These are phyloP conservation scores for Notoglanidium macrostoma DNA, from an alignment of 2,797 vertebrate species.

Conservation along the genomic window DNA sequence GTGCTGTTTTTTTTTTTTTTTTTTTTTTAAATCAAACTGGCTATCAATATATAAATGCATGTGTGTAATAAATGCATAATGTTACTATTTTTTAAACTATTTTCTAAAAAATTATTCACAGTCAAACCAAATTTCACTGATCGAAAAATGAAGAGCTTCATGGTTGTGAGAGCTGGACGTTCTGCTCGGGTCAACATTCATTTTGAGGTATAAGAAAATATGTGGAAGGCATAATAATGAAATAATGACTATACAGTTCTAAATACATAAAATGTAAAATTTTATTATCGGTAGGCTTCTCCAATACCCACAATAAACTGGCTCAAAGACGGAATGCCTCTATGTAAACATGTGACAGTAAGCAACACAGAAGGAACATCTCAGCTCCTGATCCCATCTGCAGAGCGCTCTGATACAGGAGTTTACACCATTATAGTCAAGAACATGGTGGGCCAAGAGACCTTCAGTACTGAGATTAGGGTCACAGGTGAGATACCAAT, in stretches of 20 bases:
- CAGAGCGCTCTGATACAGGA: conserved; percentile 78
- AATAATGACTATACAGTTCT: not conserved
- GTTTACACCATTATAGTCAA: conserved; percentile 79
- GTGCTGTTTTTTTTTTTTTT: not conserved
- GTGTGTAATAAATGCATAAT: not conserved
- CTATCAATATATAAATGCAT: not conserved
- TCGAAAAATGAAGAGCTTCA: conserved; percentile 74
- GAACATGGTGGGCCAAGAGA: conserved; percentile 74
- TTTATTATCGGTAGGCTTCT: conserved; percentile 72
- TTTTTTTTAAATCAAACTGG: not conserved
- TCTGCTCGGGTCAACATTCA: conserved; percentile 76
- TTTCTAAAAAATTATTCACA: conserved; percentile 57
- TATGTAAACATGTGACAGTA: conserved; percentile 70
- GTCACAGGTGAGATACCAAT: conserved; percentile 78
- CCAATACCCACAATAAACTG: conserved; percentile 80
- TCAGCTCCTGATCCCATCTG: conserved; percentile 77
- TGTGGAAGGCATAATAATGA: not conserved
- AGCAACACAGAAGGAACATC: conserved; percentile 74
- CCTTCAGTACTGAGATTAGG: conserved; percentile 78
- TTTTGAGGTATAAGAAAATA: conserved; percentile 71
- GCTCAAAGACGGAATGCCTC: conserved; percentile 80
- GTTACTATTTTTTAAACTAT: not conserved
- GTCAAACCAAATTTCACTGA: conserved; percentile 82
- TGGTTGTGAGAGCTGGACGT: conserved; percentile 79
- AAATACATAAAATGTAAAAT: not conserved